Evolutionary conservation across 37 sponge, comb jelly and placozoan species (phyloP).

Genomic region (Agelas oroides): DNA sequence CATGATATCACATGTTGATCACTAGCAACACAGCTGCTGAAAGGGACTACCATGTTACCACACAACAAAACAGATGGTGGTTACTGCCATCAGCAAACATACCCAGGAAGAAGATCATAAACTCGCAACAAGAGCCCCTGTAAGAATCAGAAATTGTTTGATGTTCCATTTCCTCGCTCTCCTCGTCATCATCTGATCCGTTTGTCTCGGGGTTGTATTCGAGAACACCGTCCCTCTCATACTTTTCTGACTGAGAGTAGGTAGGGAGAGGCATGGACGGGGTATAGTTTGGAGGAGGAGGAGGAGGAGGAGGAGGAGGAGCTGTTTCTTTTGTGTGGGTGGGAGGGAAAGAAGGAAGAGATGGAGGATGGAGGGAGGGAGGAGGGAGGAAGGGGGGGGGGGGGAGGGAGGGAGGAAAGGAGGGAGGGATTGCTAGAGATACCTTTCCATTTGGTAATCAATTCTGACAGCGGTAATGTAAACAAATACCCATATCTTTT

Average conservation of each 20-base stretch:
- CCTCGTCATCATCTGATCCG: background rate
- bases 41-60: background rate
- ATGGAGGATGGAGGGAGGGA: background rate
- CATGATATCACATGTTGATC: background rate
- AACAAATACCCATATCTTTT: no score
- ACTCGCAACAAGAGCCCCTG: constrained; percentile 40
- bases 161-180: background rate
- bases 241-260: constrained; percentile 72
- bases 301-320: background rate
- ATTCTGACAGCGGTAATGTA: no score
- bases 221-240: constrained; percentile 62
- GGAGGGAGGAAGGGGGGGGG: no score
- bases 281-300: background rate
- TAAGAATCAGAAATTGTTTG: no score
- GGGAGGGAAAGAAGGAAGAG: background rate
- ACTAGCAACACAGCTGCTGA: background rate
- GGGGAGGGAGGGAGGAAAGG: no score
- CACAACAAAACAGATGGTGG: no score
- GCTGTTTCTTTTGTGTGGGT: background rate
- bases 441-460: no score
- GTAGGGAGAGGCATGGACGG: constrained; percentile 57
- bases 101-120: constrained; percentile 62
- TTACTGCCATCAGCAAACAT: no score
- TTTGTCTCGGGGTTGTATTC: background rate
- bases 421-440: no score